These are phyloP conservation scores for Zootoca vivipara DNA, from an alignment of 2,113 vertebrate species.

Conservation along the genomic window DNA sequence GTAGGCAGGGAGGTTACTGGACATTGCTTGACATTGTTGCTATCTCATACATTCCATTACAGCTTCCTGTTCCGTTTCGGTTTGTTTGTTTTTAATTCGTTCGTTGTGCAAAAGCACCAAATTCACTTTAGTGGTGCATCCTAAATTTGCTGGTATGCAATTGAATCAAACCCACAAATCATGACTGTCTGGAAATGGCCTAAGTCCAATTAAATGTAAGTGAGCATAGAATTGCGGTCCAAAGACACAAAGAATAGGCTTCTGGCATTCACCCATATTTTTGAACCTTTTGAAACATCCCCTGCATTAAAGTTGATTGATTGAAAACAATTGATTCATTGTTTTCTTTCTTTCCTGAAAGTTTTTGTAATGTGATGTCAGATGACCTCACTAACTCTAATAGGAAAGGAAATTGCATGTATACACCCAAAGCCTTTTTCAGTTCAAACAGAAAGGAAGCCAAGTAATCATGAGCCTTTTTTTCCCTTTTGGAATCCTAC, in stretches of 20 bases:
- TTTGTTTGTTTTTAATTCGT: too few species aligned
- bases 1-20: too few species aligned
- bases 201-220: not conserved
- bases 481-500: not conserved
- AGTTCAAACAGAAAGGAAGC: not conserved
- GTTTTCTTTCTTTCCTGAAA: not conserved
- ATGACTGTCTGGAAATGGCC: too few species aligned
- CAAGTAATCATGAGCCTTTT: not conserved
- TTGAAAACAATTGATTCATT: not conserved
- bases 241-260: not conserved
- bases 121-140: too few species aligned
- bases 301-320: not conserved
- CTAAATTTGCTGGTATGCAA: too few species aligned
- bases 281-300: not conserved
- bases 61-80: too few species aligned
- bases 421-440: not conserved
- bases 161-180: too few species aligned
- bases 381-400: not conserved
- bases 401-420: not conserved
- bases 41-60: too few species aligned
- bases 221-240: not conserved
- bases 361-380: constrained; percentile 3
- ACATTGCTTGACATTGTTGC: too few species aligned
- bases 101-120: too few species aligned
- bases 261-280: not conserved